Evolutionary conservation across 1,140 invertebrate species (phyloP).

Genomic region (Drosophila lowei): DNA sequence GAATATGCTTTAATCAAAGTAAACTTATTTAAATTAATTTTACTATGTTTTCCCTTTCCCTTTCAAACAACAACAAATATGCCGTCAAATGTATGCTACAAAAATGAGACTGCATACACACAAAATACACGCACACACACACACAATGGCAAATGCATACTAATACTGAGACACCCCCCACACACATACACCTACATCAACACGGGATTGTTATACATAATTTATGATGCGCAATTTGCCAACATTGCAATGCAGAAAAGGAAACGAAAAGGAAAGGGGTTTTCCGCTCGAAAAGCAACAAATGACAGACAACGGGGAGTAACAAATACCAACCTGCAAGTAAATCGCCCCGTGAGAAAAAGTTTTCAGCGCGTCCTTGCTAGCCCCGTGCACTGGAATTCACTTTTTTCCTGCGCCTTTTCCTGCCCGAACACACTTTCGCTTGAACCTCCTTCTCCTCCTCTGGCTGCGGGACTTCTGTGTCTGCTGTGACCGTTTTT

Average conservation of each 20-base stretch:
- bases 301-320: constrained; percentile 5
- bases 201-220: constrained; percentile 64
- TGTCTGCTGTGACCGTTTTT: constrained; percentile 15
- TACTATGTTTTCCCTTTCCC: too few species aligned
- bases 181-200: constrained; percentile 9
- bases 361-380: constrained; percentile 20
- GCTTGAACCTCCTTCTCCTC: constrained; percentile 39
- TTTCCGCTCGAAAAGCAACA: constrained; percentile 14
- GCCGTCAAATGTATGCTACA: too few species aligned
- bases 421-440: constrained; percentile 57
- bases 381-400: constrained; percentile 5
- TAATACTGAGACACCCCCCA: background rate
- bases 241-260: constrained; percentile 28
- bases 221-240: constrained; percentile 61
- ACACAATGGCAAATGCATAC: constrained; percentile 1
- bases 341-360: constrained; percentile 35
- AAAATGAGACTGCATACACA: constrained; percentile 6
- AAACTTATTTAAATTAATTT: too few species aligned
- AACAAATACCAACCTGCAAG: constrained; percentile 53
- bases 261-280: background rate
- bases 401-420: constrained; percentile 15
- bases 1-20: too few species aligned
- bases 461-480: constrained; percentile 19
- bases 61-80: too few species aligned
- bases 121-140: constrained; percentile 2